A percentile compares a stretch with the other conserved stretches of the same genome.
Evolutionary conservation across 2,888 invertebrate species (phyloP).

Genomic region (Ichneumoninae sp.): DNA sequence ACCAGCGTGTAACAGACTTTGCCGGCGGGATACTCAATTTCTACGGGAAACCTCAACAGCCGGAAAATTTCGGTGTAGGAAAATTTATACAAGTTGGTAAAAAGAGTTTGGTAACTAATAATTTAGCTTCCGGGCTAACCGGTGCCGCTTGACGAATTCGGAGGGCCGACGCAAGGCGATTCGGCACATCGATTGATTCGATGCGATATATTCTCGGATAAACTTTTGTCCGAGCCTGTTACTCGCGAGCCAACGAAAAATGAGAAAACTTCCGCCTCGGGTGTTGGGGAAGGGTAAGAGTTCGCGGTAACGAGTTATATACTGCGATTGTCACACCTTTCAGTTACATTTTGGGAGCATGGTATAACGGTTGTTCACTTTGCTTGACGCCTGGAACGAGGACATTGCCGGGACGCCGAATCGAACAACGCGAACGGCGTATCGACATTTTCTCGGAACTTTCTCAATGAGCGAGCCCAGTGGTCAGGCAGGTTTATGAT

Average conservation of each 20-base stretch:
- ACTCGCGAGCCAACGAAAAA: constrained; percentile 75
- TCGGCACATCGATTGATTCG: constrained; percentile 80
- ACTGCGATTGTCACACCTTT: constrained; percentile 40
- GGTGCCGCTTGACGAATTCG: constrained; percentile 7
- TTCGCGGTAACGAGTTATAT: constrained; percentile 36
- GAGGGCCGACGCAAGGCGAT: constrained; percentile 16
- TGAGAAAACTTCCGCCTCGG: constrained; percentile 80
- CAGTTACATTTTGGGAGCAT: constrained; percentile 5
- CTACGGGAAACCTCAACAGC: background rate
- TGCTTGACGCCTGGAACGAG: background rate
- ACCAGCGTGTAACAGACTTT: constrained; percentile 14
- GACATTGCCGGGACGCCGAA: background rate
- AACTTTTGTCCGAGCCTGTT: constrained; percentile 76
- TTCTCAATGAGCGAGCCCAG: background rate
- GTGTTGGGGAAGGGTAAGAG: constrained; percentile 25
- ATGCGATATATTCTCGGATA: constrained; percentile 79
- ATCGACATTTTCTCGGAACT: constrained; percentile 17
- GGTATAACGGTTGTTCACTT: background rate
- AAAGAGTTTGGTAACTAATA: constrained; percentile 53
- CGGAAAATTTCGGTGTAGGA: background rate
- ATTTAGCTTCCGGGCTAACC: constrained; percentile 47
- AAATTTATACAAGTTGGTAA: background rate
- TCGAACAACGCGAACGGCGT: background rate
- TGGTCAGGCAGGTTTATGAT: constrained; percentile 19
- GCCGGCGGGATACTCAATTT: constrained; percentile 16